phyloP scores from a whole-genome alignment of 2,113 vertebrate genomes.

The Manacus vitellinus region DNA sequence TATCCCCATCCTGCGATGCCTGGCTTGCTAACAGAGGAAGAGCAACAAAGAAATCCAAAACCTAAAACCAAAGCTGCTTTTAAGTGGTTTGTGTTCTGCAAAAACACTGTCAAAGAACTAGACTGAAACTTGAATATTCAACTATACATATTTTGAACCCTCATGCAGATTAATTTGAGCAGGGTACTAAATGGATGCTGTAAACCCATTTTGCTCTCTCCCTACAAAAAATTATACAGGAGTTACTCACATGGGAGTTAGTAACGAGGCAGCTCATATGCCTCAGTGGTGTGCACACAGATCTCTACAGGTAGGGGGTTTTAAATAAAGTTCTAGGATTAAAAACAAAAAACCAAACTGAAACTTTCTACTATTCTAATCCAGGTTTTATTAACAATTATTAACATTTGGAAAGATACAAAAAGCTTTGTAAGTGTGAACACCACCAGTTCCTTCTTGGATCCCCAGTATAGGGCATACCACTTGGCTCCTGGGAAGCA shows the following conservation, averaged over 20 bases:
- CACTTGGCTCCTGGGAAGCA: neutral
- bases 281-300: neutral
- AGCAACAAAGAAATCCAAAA: neutral
- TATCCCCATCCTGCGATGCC: neutral
- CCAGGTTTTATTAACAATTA: neutral
- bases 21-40: neutral
- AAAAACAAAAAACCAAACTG: neutral
- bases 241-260: neutral
- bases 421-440: neutral
- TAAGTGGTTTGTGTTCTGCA: neutral
- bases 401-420: neutral
- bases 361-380: neutral
- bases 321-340: neutral
- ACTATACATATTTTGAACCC: neutral
- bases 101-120: neutral
- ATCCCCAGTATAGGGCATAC: neutral
- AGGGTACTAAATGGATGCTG: neutral
- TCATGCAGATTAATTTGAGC: neutral
- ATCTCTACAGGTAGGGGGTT: neutral
- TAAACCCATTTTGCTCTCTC: neutral
- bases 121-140: neutral
- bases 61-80: conserved; percentile 22
- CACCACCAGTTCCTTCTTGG: neutral
- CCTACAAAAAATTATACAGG: neutral
- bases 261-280: neutral